Conservation (phyloP, 2,797 vertebrate genomes). For the Gymnocypris eckloni region DNA sequence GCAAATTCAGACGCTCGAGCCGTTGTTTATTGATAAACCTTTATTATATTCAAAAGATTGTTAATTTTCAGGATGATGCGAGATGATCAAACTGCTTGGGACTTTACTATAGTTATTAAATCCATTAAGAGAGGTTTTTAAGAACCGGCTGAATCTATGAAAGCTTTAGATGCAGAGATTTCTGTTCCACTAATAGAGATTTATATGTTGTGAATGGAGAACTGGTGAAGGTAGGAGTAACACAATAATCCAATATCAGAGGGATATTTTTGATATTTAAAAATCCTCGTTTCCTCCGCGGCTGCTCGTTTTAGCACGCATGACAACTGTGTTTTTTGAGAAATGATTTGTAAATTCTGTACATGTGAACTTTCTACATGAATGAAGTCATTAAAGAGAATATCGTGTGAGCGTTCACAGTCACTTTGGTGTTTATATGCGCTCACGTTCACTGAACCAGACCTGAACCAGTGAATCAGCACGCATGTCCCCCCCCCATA, state of each 20-base stretch:
- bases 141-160: neutral
- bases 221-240: neutral
- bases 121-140: constrained; percentile 44
- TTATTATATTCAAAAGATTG: constrained; percentile 74
- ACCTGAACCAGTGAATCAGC: too few relatives aligned
- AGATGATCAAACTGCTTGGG: constrained; percentile 75
- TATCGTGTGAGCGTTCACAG: neutral
- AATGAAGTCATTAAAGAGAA: constrained; percentile 71
- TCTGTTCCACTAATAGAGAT: neutral
- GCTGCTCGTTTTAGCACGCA: neutral
- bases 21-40: constrained; percentile 78
- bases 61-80: constrained; percentile 78
- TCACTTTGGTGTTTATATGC: too few relatives aligned
- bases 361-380: constrained; percentile 87
- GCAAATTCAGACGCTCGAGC: constrained; percentile 78
- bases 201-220: neutral
- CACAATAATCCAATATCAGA: neutral
- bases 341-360: constrained; percentile 66
- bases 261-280: constrained; percentile 11
- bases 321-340: constrained; percentile 1
- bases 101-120: constrained; percentile 72
- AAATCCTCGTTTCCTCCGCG: neutral
- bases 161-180: constrained; percentile 6
- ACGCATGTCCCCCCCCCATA: neutral
- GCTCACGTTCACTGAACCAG: neutral